These are phyloP conservation scores for Phallusia fumigata DNA, from an alignment of 23 tunicate species.

Conservation along the genomic window DNA sequence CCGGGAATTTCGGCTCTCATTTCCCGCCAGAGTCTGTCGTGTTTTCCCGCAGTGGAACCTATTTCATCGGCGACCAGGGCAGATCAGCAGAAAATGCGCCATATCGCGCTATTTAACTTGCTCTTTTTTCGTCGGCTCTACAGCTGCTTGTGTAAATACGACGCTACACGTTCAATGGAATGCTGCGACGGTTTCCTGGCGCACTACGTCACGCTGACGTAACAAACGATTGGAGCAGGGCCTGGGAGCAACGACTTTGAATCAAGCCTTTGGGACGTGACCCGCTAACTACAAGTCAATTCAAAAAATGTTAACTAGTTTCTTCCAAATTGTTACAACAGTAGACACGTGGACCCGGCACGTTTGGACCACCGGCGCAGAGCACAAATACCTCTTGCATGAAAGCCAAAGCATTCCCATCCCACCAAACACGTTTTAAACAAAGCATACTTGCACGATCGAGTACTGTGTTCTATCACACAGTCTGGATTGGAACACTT, in stretches of 20 bases:
- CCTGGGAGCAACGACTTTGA: neutral
- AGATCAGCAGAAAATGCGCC: neutral
- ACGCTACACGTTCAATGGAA: slow-evolving; percentile 8
- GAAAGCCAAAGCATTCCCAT: too few species aligned
- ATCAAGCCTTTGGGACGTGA: neutral
- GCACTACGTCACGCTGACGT: neutral
- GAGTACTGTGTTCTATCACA: too few species aligned
- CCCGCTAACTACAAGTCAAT: neutral
- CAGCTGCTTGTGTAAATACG: slow-evolving; percentile 11
- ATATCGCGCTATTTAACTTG: slow-evolving; percentile 14
- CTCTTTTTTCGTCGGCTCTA: slow-evolving; percentile 3
- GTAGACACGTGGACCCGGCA: too few species aligned
- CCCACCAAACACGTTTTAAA: too few species aligned
- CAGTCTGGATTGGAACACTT: too few species aligned
- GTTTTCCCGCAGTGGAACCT: neutral
- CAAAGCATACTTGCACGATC: too few species aligned
- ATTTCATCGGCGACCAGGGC: neutral
- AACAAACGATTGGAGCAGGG: neutral
- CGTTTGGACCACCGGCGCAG: too few species aligned
- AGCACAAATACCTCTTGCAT: too few species aligned
- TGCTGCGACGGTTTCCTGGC: slow-evolving; percentile 8
- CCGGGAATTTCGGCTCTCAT: neutral
- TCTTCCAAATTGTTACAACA: too few species aligned
- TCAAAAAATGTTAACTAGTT: neutral
- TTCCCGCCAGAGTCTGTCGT: neutral